Conservation (phyloP, 2,888 invertebrate genomes). For the Cantharis nigra region DNA sequence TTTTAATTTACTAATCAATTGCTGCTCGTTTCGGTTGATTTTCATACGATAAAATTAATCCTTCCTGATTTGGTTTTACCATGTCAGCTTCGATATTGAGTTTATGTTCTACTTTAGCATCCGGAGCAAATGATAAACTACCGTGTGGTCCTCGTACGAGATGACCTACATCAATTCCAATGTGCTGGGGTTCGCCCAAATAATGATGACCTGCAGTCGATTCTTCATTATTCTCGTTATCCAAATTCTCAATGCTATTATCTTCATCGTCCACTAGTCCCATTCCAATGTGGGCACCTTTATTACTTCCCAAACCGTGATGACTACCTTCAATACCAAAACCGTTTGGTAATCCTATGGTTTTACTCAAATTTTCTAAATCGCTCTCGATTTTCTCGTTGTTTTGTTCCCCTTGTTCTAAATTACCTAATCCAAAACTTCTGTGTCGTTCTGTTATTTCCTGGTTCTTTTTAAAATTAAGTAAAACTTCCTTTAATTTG, state of each 20-base stretch:
- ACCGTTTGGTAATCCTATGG: slow-evolving; percentile 31
- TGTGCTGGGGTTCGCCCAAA: slow-evolving; percentile 52
- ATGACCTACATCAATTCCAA: slow-evolving; percentile 51
- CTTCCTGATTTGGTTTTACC: slow-evolving; percentile 64
- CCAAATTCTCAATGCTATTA: slow-evolving; percentile 4
- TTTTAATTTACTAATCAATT: background rate
- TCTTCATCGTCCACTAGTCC: slow-evolving; percentile 35
- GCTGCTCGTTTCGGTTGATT: slow-evolving; percentile 38
- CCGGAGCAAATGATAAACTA: slow-evolving; percentile 58
- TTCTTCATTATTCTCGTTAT: slow-evolving; percentile 1
- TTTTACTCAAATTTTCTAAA: slow-evolving; percentile 31
- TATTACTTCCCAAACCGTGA: slow-evolving; percentile 37
- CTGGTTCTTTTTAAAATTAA: slow-evolving; percentile 44
- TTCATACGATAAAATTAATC: slow-evolving; percentile 62
- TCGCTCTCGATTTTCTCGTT: slow-evolving; percentile 32
- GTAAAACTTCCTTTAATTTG: slow-evolving; percentile 46
- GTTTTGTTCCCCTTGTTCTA: slow-evolving; percentile 14
- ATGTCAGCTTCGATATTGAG: slow-evolving; percentile 64
- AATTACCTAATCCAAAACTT: slow-evolving; percentile 39
- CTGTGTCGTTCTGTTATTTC: slow-evolving; percentile 40
- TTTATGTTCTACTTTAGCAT: slow-evolving; percentile 57
- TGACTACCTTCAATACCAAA: slow-evolving; percentile 48
- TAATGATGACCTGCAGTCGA: slow-evolving; percentile 44
- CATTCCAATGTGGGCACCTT: slow-evolving; percentile 47
- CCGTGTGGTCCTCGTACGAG: slow-evolving; percentile 62